Evolutionary conservation across 2,888 invertebrate genomes (phyloP), one percentile per base, ranked within the genome.

Genomic region (Antheraea yamamai): DNA sequence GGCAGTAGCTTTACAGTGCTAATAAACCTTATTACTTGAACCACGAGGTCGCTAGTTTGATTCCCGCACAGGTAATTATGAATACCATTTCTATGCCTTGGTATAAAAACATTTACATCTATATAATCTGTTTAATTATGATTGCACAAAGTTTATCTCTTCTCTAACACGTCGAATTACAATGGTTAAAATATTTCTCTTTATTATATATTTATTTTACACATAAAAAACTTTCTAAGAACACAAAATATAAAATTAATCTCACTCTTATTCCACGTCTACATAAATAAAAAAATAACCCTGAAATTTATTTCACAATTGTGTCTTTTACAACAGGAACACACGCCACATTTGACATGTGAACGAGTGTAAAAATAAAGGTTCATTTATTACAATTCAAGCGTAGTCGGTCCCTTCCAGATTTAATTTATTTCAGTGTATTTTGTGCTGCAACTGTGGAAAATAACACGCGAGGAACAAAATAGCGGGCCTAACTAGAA

Each of bases 381-480:
- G 51, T 52, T 71, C 71, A 73, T 47, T 61, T 68, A 55, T 18
- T 55, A 73, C 39, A 75, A 73, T 20, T 39, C 20, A 39, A 73
- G 35, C 58, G 58, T 39, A 39, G 35, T 35, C 18, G 26, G 26
- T 68, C 74, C 39, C 74, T 74, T 74, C 74, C 58, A 74, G 71
- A 39, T 68, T 14, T 66, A 47, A 35, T 20, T 61, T 71, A 39
- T 52, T 70, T 55, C 23, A 26, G 7, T 20, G 51, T 47, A n/a
- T 12, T 10, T n/a, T 20, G 74, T 66, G 55, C 26, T 51, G 47
- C 35, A 18, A 39, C 39, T 23, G 61, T 73, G 47, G 71, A 68
- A 80, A 80, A 81, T 78, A 78, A 76, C 75, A 80, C 76, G 76
- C 77, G 77, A 76, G 66, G 73, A 73, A 58, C 72, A 61, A 78